These are phyloP conservation scores for Oceanodroma leucorhoa DNA, from an alignment of 2,797 vertebrate species.

Conservation along the genomic window DNA sequence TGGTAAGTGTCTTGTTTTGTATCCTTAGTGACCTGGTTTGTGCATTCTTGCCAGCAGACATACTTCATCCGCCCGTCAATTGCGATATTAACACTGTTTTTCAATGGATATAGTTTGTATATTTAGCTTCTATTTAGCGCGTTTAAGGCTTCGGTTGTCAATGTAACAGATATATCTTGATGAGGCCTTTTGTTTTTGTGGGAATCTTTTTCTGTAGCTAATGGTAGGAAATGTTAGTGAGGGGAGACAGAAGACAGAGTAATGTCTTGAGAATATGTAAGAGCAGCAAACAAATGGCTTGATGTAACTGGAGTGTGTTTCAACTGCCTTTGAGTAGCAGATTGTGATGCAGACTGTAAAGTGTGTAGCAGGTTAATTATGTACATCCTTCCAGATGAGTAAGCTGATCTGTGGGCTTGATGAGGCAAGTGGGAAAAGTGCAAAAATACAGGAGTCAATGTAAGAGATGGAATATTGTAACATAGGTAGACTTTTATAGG, in stretches of 20 bases:
- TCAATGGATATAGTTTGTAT: not conserved
- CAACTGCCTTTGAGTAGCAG: not conserved
- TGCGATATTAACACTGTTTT: not conserved
- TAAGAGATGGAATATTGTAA: not conserved
- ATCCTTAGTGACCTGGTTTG: not conserved
- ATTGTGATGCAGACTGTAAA: not conserved
- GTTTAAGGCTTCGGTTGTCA: not conserved
- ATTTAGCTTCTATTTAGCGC: not conserved
- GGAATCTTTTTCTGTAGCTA: not conserved
- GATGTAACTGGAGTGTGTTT: not conserved
- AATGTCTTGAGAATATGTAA: not conserved
- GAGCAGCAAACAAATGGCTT: not conserved
- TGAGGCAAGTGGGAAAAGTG: not conserved
- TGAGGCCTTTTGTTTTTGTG: not conserved
- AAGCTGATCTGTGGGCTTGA: not conserved
- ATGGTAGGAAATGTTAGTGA: not conserved
- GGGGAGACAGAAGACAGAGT: not conserved
- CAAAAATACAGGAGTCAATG: not conserved
- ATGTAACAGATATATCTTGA: not conserved
- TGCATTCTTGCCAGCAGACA: not conserved
- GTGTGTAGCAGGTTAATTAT: not conserved
- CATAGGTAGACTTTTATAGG: rapidly evolving
- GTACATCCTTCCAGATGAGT: not conserved
- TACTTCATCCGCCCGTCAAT: not conserved
- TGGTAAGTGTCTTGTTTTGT: slow-evolving; percentile 77